Percentiles rank a stretch among this genome's conserved stretches.
phyloP scores from a whole-genome alignment of 2,113 vertebrate genomes.

The Bufo gargarizans region DNA sequence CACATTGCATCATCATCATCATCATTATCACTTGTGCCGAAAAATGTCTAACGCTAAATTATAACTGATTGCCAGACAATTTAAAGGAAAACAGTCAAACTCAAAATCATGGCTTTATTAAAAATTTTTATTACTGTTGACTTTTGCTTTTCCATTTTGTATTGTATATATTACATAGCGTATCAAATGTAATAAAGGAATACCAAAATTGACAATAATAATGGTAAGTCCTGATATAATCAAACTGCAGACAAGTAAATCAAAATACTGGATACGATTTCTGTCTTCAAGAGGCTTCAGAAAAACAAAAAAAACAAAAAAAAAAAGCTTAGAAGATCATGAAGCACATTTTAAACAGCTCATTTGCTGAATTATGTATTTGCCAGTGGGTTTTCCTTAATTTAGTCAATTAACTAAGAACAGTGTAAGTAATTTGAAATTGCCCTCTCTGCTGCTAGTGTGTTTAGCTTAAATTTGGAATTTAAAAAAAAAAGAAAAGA shows the following conservation, averaged over 20 bases:
- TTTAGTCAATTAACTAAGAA: slow-evolving; percentile 64
- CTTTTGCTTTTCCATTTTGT: not conserved
- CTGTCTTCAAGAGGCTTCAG: not conserved
- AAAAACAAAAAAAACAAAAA: slow-evolving; percentile 37
- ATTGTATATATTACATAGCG: not conserved
- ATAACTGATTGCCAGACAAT: slow-evolving; percentile 70
- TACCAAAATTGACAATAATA: not conserved
- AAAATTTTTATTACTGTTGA: not conserved
- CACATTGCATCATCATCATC: slow-evolving; percentile 56
- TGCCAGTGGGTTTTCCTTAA: slow-evolving; percentile 63
- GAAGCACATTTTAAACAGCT: slow-evolving; percentile 63
- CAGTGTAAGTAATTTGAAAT: slow-evolving; percentile 58
- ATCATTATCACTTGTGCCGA: slow-evolving; percentile 62
- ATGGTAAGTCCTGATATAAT: not conserved
- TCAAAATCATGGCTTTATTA: not conserved
- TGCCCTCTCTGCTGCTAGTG: slow-evolving; percentile 46
- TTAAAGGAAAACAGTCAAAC: slow-evolving; percentile 56
- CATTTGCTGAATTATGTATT: slow-evolving; percentile 64
- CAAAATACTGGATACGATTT: slow-evolving; percentile 11
- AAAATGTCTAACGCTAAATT: slow-evolving; percentile 68
- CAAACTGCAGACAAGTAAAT: not conserved
- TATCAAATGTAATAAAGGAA: too few species aligned
- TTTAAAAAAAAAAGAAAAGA: not conserved
- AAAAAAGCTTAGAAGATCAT: slow-evolving; percentile 51
- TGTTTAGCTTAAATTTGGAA: slow-evolving; percentile 63